Base-by-base conservation (phyloP, 2,888 invertebrate species). In the Ichneumon xanthorius region DNA sequence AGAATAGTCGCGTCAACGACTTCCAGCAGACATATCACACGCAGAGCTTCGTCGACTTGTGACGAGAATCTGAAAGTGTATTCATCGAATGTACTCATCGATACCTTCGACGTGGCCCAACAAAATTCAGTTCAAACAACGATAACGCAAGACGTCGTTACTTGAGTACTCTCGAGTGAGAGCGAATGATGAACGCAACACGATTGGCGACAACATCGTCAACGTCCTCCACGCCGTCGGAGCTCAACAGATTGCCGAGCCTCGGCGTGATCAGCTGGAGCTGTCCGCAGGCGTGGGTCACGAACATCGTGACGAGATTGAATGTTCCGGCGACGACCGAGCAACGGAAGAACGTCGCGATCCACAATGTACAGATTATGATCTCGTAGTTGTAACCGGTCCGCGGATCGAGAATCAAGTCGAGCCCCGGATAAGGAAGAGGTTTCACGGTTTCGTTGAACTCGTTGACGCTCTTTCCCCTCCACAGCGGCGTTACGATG, bases 1-100 rank as follows among this genome's bases (percentile, higher is more conserved):
- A 91, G 91, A 40, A 92, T 30, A 4, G 92, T 92, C 72, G 91
- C 91, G 0, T 91, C 92, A 0, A 92, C 80, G 22, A 92, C 84
- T 86, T 93, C 93, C 6, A 92, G 89, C 22, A 93, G 87, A 82
- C 91, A 92, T 26, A 92, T 89, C 33, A 88, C 89, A 22, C 90
- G 89, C 26, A 92, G 82, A 50, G 91, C 86, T 4, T 82, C 76
- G 71, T 92, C 92, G 11, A 92, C 89, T 5, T 86, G 80, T 1
- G 87, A 76, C 53, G 92, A 88, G 55, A 92, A 91, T 55, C 92
- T 92, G 58, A 16, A 86, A 65, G 22, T 22, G 22, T 22, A 22
- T 22, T 22, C 0, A 1, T 26, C 19, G 26, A 58, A 22, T 26
- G 3, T 9, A 19, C 22, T 58, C 19, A 19, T 22, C 19, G 22